Conservation (phyloP, 1,140 invertebrate genomes). For the Cherax quadricarinatus region DNA sequence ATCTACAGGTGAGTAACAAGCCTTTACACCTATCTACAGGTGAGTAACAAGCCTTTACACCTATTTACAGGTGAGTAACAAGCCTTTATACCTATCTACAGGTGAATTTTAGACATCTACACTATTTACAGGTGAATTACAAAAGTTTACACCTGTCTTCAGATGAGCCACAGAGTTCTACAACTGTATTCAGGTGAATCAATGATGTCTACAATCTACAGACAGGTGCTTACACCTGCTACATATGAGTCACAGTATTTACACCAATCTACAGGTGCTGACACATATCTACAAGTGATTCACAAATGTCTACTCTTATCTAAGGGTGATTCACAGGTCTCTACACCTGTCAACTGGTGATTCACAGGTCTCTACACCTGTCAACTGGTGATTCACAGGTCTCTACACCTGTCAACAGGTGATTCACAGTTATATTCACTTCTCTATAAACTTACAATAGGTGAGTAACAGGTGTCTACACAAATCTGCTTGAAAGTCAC, state of each 20-base stretch:
- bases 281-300: not conserved
- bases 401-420: not conserved
- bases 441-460: no score
- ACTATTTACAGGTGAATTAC: conserved; percentile 75
- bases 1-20: conserved; percentile 87
- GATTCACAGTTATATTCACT: no score
- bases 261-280: conserved; percentile 74
- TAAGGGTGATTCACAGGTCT: no score
- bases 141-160: conserved; percentile 83
- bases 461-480: conserved; percentile 74
- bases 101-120: conserved; percentile 80
- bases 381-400: conserved; percentile 74
- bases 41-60: conserved; percentile 81
- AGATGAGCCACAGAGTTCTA: conserved; percentile 82
- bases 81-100: not conserved
- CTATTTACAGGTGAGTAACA: conserved; percentile 84
- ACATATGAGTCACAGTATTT: no score
- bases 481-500: no score
- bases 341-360: no score
- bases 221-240: conserved; percentile 77
- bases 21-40: conserved; percentile 88
- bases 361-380: no score
- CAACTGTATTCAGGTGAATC: conserved; percentile 77
- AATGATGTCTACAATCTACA: conserved; percentile 80
- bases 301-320: not conserved